These are phyloP conservation scores for Urocitellus parryii DNA, from an alignment of 2,113 vertebrate species.

Conservation along the genomic window DNA sequence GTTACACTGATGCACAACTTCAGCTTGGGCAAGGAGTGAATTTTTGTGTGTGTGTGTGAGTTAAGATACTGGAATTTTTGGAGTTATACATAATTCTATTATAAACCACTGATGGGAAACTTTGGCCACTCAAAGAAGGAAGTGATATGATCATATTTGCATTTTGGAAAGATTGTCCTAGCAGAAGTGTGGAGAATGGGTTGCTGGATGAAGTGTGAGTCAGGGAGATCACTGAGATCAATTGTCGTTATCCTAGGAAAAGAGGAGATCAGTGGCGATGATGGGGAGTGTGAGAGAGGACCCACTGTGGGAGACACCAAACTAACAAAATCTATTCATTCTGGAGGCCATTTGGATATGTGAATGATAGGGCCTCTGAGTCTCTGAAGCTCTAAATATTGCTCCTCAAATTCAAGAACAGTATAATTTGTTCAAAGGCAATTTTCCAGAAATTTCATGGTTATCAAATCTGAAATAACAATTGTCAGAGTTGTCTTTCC, in stretches of 20 bases:
- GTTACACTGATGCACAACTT: neutral
- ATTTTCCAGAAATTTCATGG: constrained; percentile 22
- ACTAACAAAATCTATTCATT: neutral
- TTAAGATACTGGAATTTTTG: neutral
- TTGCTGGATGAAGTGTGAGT: neutral
- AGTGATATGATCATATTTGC: neutral
- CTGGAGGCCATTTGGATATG: neutral
- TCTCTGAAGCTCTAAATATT: neutral
- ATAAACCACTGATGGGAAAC: neutral
- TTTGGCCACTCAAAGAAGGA: neutral
- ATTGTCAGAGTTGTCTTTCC: neutral
- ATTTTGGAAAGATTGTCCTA: neutral
- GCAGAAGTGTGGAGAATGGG: neutral
- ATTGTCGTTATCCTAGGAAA: neutral
- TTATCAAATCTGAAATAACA: constrained; percentile 6
- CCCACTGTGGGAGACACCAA: neutral
- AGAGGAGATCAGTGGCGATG: neutral
- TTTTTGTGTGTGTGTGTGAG: neutral
- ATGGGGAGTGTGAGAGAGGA: neutral
- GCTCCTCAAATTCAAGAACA: neutral
- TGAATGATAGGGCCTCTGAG: neutral
- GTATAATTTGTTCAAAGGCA: constrained; percentile 15
- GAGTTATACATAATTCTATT: neutral
- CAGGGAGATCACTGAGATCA: neutral
- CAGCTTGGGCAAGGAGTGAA: neutral